These are phyloP conservation scores for Nesospiza acunhae DNA, from an alignment of 2,113 vertebrate species.

Conservation along the genomic window DNA sequence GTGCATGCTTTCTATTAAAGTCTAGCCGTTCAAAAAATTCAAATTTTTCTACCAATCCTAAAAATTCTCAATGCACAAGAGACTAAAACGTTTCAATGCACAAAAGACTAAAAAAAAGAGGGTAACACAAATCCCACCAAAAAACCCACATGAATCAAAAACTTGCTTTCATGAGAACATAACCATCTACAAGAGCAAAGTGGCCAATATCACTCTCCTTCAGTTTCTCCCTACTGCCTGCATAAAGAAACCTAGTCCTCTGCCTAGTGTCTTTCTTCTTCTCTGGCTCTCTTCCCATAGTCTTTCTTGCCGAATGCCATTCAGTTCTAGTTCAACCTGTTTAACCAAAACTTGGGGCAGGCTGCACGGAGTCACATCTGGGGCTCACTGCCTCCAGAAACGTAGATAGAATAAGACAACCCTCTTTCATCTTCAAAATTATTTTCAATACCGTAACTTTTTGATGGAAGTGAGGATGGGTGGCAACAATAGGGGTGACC, in stretches of 20 bases:
- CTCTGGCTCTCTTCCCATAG: neutral
- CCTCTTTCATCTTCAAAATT: neutral
- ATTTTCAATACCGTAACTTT: neutral
- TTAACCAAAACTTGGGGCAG: neutral
- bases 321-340: neutral
- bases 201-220: neutral
- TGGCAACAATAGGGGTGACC: neutral
- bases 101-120: neutral
- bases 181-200: neutral
- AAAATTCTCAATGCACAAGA: neutral
- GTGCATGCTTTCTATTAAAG: neutral
- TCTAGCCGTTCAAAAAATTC: neutral
- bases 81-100: neutral
- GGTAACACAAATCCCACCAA: neutral
- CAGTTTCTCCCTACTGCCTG: neutral
- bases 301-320: neutral
- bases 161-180: neutral
- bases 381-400: neutral
- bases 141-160: neutral
- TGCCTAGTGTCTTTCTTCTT: neutral
- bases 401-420: rapidly evolving
- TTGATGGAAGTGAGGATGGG: neutral
- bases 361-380: neutral
- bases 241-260: neutral
- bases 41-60: neutral